Conservation (phyloP, 2,797 vertebrate species). For the Lates japonicus region DNA sequence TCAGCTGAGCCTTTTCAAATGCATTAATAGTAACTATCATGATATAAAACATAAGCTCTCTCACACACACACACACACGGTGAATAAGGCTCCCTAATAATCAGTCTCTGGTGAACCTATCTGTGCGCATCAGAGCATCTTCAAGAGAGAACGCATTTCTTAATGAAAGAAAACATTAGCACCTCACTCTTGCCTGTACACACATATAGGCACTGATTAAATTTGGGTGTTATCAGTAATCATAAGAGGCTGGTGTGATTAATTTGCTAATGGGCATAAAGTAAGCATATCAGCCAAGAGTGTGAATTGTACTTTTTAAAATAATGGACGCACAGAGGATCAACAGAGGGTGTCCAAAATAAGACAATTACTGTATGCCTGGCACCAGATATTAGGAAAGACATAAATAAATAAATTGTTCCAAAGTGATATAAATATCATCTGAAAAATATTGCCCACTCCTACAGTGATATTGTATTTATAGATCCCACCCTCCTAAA, state of each 20-base stretch:
- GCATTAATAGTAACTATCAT: conserved; percentile 50
- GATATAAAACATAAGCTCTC: conserved; percentile 24
- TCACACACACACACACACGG: conserved; percentile 1
- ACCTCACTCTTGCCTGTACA: background rate
- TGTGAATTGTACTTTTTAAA: background rate
- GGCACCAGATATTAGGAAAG: background rate
- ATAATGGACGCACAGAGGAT: conserved; percentile 1
- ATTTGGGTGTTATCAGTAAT: conserved; percentile 38
- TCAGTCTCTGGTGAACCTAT: conserved; percentile 19
- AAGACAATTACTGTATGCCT: conserved; percentile 12
- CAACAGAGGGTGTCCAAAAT: background rate
- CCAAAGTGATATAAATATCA: background rate
- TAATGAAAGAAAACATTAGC: conserved; percentile 36
- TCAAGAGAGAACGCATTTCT: conserved; percentile 25
- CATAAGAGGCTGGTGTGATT: conserved; percentile 25
- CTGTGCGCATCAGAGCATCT: conserved; percentile 36
- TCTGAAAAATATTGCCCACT: background rate
- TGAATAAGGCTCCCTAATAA: conserved; percentile 18
- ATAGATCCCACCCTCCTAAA: background rate
- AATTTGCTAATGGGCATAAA: conserved; percentile 37
- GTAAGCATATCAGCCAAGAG: conserved; percentile 21
- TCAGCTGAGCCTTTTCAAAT: conserved; percentile 41
- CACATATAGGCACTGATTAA: conserved; percentile 14
- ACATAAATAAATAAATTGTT: conserved; percentile 2
- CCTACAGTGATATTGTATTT: background rate